phyloP scores from a whole-genome alignment of 2,797 vertebrate species.

The Danio aesculapii region DNA sequence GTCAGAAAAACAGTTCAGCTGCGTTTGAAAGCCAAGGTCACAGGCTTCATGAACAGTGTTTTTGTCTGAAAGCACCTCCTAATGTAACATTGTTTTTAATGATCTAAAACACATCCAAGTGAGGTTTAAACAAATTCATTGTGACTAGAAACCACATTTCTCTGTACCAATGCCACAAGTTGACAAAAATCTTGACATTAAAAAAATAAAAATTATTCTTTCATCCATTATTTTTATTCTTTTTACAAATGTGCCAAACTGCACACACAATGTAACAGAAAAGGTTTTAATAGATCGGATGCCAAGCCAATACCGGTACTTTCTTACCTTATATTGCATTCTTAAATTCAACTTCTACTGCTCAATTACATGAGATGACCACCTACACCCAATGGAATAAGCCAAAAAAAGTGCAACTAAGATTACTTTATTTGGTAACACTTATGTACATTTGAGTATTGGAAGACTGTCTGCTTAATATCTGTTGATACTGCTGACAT shows the following conservation, averaged over 20 bases:
- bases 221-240: neutral
- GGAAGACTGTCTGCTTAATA: no score
- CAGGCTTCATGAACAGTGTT: neutral
- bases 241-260: neutral
- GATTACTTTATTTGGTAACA: no score
- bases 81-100: no score
- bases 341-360: neutral
- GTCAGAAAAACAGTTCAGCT: conserved; percentile 10
- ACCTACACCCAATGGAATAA: no score
- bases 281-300: neutral
- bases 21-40: conserved; percentile 1
- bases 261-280: neutral
- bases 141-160: neutral
- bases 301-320: neutral
- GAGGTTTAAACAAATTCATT: neutral
- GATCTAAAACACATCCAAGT: no score
- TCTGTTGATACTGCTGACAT: no score
- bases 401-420: no score
- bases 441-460: no score
- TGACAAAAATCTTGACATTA: neutral
- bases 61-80: neutral
- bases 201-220: neutral
- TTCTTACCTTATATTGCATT: neutral
- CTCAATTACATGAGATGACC: no score
- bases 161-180: neutral